A percentile compares a stretch with the other conserved stretches of the same genome.
Conservation (phyloP, 1,140 invertebrate genomes). For the Trichomalopsis sarcophagae region DNA sequence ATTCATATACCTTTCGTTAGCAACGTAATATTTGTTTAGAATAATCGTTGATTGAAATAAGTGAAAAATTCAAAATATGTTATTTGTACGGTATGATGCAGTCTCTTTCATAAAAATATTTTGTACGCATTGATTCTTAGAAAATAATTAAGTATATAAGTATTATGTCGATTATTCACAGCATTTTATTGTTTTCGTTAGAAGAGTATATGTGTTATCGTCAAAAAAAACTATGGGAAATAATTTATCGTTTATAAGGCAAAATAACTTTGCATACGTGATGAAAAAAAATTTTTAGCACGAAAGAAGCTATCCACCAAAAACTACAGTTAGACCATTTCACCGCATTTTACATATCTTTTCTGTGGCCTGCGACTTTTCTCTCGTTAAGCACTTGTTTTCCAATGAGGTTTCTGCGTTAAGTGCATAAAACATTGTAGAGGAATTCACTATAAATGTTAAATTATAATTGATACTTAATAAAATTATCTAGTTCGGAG, state of each 20-base stretch:
- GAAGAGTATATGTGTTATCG: not conserved
- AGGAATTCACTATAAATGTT: too few species aligned
- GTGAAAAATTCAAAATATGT: not conserved
- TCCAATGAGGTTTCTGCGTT: not conserved
- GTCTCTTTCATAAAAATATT: conserved; percentile 4
- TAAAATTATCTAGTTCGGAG: too few species aligned
- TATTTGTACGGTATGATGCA: not conserved
- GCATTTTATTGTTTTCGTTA: conserved; percentile 1
- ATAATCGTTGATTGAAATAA: not conserved
- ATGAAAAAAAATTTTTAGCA: too few species aligned
- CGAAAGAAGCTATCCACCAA: too few species aligned
- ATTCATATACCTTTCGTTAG: not conserved
- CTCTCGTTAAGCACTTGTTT: not conserved
- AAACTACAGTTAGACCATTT: too few species aligned
- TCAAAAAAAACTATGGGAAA: not conserved
- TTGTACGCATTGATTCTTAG: not conserved
- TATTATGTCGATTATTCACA: not conserved
- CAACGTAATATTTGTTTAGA: not conserved
- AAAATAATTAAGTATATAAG: not conserved
- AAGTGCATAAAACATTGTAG: too few species aligned
- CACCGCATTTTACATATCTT: not conserved
- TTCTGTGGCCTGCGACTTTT: not conserved
- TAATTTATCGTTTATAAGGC: not conserved
- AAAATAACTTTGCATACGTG: not conserved
- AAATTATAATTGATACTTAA: too few species aligned